Conservation (phyloP, 1,140 invertebrate genomes). For the Tachypleus tridentatus region DNA sequence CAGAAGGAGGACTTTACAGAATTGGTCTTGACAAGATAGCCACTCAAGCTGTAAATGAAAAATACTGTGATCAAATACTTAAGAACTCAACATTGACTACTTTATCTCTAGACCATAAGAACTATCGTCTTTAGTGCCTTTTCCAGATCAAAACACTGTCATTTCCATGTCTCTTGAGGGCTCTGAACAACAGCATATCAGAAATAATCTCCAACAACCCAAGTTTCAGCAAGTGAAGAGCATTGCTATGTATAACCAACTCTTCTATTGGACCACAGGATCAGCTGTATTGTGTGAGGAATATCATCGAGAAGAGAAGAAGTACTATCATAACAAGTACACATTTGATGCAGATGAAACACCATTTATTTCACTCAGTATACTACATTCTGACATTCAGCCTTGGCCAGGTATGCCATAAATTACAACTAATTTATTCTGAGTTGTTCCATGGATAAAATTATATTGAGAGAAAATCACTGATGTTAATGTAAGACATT, state of each 20-base stretch:
- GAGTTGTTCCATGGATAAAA: too few species aligned
- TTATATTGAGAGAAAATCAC: too few species aligned
- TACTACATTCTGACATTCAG: constrained; percentile 51
- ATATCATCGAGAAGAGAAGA: constrained; percentile 39
- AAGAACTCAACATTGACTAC: constrained; percentile 39
- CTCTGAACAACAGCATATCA: constrained; percentile 54
- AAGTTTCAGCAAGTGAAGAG: constrained; percentile 64
- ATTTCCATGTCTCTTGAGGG: constrained; percentile 68
- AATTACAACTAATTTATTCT: not conserved
- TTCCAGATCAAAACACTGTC: constrained; percentile 56
- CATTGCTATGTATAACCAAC: constrained; percentile 54
- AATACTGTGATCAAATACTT: too few species aligned
- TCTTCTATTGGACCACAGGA: constrained; percentile 67
- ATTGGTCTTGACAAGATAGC: too few species aligned
- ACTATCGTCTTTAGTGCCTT: constrained; percentile 65
- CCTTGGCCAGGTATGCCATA: constrained; percentile 46
- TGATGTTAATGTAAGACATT: too few species aligned
- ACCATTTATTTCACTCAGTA: constrained; percentile 13
- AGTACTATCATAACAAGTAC: constrained; percentile 56
- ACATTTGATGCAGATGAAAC: constrained; percentile 20
- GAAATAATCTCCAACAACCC: constrained; percentile 56
- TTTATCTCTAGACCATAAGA: constrained; percentile 65
- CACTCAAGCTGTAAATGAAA: too few species aligned
- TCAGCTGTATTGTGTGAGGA: constrained; percentile 49
- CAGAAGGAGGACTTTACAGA: too few species aligned